Evolutionary conservation across 1,140 invertebrate genomes (phyloP).

Genomic region (Drosophila hydei): DNA sequence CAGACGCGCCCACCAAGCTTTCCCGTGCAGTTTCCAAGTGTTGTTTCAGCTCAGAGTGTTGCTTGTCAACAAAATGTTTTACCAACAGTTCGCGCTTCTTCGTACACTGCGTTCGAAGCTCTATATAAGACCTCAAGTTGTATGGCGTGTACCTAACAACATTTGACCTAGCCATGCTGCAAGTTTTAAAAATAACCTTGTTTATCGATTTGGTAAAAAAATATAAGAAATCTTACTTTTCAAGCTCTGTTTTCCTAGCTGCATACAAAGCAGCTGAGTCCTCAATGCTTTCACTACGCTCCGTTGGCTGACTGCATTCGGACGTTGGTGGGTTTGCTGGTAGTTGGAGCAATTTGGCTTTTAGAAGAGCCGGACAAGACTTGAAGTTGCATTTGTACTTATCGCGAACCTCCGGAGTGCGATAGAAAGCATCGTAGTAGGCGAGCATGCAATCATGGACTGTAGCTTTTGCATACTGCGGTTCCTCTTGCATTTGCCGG

Average conservation of each 20-base stretch:
- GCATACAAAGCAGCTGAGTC: slow-evolving; percentile 8
- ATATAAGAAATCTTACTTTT: no score
- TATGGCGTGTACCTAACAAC: slow-evolving; percentile 15
- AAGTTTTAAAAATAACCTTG: background rate
- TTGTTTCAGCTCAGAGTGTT: background rate
- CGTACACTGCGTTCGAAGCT: background rate
- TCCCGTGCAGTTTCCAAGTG: background rate
- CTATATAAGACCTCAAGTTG: slow-evolving; percentile 20
- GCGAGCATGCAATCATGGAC: slow-evolving; percentile 13
- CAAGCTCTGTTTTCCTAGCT: slow-evolving; percentile 11
- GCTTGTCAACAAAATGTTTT: background rate
- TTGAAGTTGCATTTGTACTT: slow-evolving; percentile 25
- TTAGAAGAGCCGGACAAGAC: slow-evolving; percentile 21
- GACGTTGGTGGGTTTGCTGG: background rate
- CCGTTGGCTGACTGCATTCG: background rate
- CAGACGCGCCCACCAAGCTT: no score
- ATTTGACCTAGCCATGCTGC: slow-evolving; percentile 19
- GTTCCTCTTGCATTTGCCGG: slow-evolving; percentile 30
- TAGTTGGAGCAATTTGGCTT: slow-evolving; percentile 16
- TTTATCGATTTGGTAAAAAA: no score
- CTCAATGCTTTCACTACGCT: background rate
- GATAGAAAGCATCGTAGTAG: slow-evolving; percentile 42
- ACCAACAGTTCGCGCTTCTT: slow-evolving; percentile 9
- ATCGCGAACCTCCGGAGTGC: slow-evolving; percentile 26
- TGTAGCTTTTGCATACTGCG: background rate